phyloP scores from a whole-genome alignment of 2,113 vertebrate genomes.

The Centropus bengalensis region DNA sequence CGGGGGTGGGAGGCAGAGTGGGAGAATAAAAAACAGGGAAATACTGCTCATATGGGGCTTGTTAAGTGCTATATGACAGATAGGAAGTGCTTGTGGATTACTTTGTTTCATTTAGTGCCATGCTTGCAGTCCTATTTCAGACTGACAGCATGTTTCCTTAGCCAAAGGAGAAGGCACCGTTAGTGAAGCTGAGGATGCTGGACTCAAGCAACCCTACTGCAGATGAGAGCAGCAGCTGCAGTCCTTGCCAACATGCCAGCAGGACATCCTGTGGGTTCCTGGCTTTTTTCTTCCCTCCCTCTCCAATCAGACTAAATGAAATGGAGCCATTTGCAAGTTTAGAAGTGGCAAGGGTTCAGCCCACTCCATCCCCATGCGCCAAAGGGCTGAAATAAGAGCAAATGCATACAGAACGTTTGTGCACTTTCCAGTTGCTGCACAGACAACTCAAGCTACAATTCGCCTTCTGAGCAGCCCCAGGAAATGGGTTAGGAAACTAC shows the following conservation, averaged over 20 bases:
- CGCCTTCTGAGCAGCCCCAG: fast-evolving
- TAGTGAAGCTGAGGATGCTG: not conserved
- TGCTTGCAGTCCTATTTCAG: not conserved
- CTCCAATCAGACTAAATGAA: not conserved
- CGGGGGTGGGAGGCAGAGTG: not conserved
- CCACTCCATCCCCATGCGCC: not conserved
- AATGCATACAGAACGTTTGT: not conserved
- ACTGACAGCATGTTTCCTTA: not conserved
- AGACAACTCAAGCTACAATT: not conserved
- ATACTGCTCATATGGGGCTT: not conserved
- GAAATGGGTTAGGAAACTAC: not conserved
- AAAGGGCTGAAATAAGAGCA: not conserved
- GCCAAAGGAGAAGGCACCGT: not conserved
- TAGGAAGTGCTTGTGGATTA: not conserved
- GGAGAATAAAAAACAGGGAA: not conserved
- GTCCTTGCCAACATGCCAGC: not conserved
- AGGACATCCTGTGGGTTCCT: not conserved
- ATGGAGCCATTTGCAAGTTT: not conserved
- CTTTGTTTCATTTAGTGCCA: not conserved
- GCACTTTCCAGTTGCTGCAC: not conserved
- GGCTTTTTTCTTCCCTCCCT: not conserved
- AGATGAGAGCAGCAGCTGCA: not conserved
- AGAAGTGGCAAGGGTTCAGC: not conserved
- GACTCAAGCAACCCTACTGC: fast-evolving
- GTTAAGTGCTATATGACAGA: not conserved